These are phyloP conservation scores for Linurgus olivaceus DNA, from an alignment of 2,797 vertebrate genomes.

Conservation along the genomic window DNA sequence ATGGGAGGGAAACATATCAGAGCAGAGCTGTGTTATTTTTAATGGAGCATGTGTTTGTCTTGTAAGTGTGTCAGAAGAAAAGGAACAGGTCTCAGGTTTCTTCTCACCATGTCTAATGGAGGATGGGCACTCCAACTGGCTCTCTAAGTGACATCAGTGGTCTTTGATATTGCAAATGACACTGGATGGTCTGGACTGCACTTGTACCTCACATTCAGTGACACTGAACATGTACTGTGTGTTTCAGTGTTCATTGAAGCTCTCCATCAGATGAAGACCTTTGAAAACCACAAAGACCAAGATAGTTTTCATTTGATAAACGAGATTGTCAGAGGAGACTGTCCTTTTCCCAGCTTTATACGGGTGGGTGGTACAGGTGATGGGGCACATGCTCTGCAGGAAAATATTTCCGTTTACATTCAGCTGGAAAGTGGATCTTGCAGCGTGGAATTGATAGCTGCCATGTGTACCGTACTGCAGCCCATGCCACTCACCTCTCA, in stretches of 20 bases:
- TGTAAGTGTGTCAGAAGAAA: slow-evolving; percentile 63
- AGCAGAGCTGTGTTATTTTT: slow-evolving; percentile 84
- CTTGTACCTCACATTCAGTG: neutral
- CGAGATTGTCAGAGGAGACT: neutral
- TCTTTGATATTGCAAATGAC: neutral
- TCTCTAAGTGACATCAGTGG: neutral
- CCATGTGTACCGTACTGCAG: neutral
- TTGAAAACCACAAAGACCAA: neutral
- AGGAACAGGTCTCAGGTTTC: slow-evolving; percentile 77
- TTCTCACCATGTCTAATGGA: slow-evolving; percentile 5
- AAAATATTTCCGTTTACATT: neutral
- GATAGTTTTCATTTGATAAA: neutral
- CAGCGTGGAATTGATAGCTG: slow-evolving; percentile 41
- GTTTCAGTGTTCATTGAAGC: neutral
- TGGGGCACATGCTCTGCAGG: neutral
- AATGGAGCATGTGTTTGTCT: slow-evolving; percentile 86
- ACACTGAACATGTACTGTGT: neutral
- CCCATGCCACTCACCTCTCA: slow-evolving; percentile 11
- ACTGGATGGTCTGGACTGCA: neutral
- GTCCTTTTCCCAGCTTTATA: neutral
- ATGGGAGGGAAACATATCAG: slow-evolving; percentile 69
- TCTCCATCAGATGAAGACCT: neutral
- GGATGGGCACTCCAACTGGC: neutral
- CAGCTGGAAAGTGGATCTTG: neutral
- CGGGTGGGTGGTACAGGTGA: neutral